Conservation (phyloP, 1,140 invertebrate species). For the fruit fly (Drosophila melanogaster) region Release_6_plus_ISO1_MT NT_033777.3:4819001-4819500, state of each 20-base stretch:
- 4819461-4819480: slow-evolving; percentile 8
- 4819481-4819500: slow-evolving; percentile 1
- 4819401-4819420: slow-evolving; percentile 3
- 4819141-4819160: slow-evolving; percentile 75
- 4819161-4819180: slow-evolving; percentile 40
- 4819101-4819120: slow-evolving; percentile 47
- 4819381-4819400: slow-evolving; percentile 26
- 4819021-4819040: slow-evolving; percentile 30
- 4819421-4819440: slow-evolving; percentile 13
- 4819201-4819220: slow-evolving; percentile 15
- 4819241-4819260: background rate
- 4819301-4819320: slow-evolving; percentile 41
- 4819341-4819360: slow-evolving; percentile 25
- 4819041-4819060: slow-evolving; percentile 29
- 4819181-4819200: slow-evolving; percentile 23
- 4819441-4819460: slow-evolving; percentile 5
- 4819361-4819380: slow-evolving; percentile 35
- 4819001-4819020: slow-evolving; percentile 24
- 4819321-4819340: slow-evolving; percentile 4
- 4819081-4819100: slow-evolving; percentile 14
- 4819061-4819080: slow-evolving; percentile 36
- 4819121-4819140: slow-evolving; percentile 73
- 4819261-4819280: slow-evolving; percentile 16
- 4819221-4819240: slow-evolving; percentile 31
- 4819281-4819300: background rate